Evolutionary conservation across 2,888 invertebrate genomes (phyloP).

Genomic region (Hartigia nigra): DNA sequence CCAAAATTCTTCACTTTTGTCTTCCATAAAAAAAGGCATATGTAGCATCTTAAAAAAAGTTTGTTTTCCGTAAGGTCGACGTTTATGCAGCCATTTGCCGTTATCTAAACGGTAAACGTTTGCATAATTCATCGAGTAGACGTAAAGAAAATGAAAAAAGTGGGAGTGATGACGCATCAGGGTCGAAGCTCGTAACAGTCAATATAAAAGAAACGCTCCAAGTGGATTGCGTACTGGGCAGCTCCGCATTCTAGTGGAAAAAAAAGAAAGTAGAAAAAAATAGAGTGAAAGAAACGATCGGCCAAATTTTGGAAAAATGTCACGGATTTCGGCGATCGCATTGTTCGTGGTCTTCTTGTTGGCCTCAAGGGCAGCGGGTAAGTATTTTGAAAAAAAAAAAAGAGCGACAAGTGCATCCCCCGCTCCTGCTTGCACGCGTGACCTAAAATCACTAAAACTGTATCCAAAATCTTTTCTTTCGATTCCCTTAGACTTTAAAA

Average conservation of each 20-base stretch:
- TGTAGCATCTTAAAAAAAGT: not conserved
- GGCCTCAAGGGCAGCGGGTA: not conserved
- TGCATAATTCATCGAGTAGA: not conserved
- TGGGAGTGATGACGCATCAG: not conserved
- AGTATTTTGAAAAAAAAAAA: not conserved
- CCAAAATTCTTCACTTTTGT: not conserved
- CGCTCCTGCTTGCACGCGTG: too few species aligned
- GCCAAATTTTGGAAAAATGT: not conserved
- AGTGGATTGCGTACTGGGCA: not conserved
- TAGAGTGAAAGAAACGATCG: not conserved
- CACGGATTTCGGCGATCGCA: not conserved
- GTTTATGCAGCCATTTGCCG: not conserved
- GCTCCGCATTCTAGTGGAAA: not conserved
- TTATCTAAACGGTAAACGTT: not conserved
- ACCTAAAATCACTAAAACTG: not conserved
- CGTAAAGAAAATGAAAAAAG: not conserved
- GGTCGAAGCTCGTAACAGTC: not conserved
- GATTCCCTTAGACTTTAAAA: not conserved
- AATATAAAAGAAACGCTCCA: not conserved
- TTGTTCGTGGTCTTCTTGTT: not conserved
- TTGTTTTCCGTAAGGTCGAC: not conserved
- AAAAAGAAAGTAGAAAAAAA: not conserved
- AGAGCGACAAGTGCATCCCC: not conserved
- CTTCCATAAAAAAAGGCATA: not conserved
- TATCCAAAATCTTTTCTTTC: not conserved